phyloP scores from a whole-genome alignment of 2,797 vertebrate genomes.

The Ctenosaura bakeri region DNA sequence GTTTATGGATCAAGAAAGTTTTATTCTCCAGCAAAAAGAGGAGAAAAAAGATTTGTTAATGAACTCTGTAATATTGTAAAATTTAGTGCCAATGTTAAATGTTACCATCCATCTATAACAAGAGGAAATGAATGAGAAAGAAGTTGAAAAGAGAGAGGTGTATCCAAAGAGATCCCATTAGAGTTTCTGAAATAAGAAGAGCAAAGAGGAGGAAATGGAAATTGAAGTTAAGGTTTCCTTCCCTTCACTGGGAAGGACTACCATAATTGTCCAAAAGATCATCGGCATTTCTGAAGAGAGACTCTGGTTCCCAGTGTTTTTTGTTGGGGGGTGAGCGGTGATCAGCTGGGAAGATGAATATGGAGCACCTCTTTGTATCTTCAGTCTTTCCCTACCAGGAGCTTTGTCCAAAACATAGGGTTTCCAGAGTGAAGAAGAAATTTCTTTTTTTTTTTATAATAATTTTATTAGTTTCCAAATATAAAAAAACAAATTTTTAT shows the following conservation, averaged over 20 bases:
- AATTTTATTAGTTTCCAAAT: too few species aligned
- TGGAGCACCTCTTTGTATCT: neutral
- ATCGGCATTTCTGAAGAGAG: neutral
- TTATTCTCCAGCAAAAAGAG: neutral
- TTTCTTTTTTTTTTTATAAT: too few species aligned
- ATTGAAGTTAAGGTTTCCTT: neutral
- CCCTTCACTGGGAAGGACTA: too few species aligned
- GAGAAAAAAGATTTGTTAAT: neutral
- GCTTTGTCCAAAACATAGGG: neutral
- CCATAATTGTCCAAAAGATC: neutral
- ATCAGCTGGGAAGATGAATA: too few species aligned
- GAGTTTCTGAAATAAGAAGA: neutral
- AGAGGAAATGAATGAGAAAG: neutral
- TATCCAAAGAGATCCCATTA: too few species aligned
- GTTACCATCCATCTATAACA: neutral
- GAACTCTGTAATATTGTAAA: conserved; percentile 11
- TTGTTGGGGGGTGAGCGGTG: too few species aligned
- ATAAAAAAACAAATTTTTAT: too few species aligned
- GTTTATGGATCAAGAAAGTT: neutral
- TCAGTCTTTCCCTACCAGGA: neutral
- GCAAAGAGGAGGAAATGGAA: neutral
- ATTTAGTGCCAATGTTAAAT: neutral
- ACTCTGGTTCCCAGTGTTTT: too few species aligned
- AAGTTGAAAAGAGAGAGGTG: neutral
- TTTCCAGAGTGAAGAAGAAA: too few species aligned